These are phyloP conservation scores for Chloromyia formosa DNA, from an alignment of 2,888 invertebrate genomes.

Conservation along the genomic window DNA sequence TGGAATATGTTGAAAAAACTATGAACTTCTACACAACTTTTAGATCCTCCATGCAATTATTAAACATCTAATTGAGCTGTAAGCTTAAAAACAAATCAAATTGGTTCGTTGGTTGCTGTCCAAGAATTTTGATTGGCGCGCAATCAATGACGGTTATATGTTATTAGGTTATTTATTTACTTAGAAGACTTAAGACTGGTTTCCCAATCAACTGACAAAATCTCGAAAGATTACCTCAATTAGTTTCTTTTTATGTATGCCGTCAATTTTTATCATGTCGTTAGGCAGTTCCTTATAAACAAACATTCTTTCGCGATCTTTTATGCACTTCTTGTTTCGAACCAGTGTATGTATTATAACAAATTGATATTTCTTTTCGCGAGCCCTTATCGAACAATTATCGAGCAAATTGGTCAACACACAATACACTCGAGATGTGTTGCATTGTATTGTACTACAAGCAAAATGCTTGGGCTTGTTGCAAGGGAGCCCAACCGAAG, in stretches of 20 bases:
- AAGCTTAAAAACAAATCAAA: too few species aligned
- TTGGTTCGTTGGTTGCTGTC: too few species aligned
- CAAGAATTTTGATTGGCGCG: too few species aligned
- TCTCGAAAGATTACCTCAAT: constrained; percentile 17
- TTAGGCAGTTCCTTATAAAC: constrained; percentile 20
- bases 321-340: constrained; percentile 13
- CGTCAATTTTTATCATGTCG: constrained; percentile 26
- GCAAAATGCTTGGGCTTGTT: constrained; percentile 14
- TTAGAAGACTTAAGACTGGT: not conserved
- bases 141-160: too few species aligned
- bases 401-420: constrained; percentile 38
- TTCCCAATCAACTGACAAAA: not conserved
- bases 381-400: constrained; percentile 39
- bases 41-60: too few species aligned
- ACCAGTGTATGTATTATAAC: constrained; percentile 10
- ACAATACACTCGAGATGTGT: constrained; percentile 1
- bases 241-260: constrained; percentile 30
- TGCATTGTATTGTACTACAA: not conserved
- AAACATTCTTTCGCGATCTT: constrained; percentile 5
- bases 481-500: not conserved
- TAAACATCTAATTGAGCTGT: too few species aligned
- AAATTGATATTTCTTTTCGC: constrained; percentile 39
- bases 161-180: too few species aligned
- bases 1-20: too few species aligned
- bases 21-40: too few species aligned